phyloP scores from a whole-genome alignment of 2,113 vertebrate species.

The Asarcornis scutulata region DNA sequence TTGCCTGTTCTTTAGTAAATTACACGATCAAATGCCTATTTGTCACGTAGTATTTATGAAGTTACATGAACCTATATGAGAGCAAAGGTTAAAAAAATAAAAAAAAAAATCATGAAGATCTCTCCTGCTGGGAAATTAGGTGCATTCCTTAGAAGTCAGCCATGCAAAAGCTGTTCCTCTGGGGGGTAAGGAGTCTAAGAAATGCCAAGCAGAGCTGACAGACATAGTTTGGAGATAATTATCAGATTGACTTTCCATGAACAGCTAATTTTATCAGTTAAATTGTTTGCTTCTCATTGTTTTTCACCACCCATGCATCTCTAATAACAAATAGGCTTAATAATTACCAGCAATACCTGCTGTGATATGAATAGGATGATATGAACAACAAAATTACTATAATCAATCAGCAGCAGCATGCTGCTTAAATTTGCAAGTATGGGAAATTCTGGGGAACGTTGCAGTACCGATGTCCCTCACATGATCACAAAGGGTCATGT shows the following conservation, averaged over 20 bases:
- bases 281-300: conserved; percentile 42
- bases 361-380: conserved; percentile 55
- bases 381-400: conserved; percentile 58
- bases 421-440: conserved; percentile 31
- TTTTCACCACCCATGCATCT: conserved; percentile 25
- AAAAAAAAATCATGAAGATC: not conserved
- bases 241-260: conserved; percentile 27
- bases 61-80: accelerated
- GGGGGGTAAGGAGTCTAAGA: not conserved
- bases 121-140: not conserved
- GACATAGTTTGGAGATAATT: conserved; percentile 41
- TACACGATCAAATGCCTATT: not conserved
- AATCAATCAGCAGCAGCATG: not conserved
- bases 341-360: conserved; percentile 62
- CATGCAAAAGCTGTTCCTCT: not conserved
- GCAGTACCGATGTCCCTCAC: accelerated
- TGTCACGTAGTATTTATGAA: not conserved
- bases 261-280: conserved; percentile 54
- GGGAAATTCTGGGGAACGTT: not conserved
- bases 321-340: conserved; percentile 60
- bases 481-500: not conserved
- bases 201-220: conserved; percentile 2
- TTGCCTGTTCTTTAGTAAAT: not conserved
- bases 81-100: not conserved
- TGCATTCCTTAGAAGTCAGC: not conserved